Evolutionary conservation across 37 sponge, comb jelly and placozoan genomes (phyloP).

Genomic region (Halichondria panicea): DNA sequence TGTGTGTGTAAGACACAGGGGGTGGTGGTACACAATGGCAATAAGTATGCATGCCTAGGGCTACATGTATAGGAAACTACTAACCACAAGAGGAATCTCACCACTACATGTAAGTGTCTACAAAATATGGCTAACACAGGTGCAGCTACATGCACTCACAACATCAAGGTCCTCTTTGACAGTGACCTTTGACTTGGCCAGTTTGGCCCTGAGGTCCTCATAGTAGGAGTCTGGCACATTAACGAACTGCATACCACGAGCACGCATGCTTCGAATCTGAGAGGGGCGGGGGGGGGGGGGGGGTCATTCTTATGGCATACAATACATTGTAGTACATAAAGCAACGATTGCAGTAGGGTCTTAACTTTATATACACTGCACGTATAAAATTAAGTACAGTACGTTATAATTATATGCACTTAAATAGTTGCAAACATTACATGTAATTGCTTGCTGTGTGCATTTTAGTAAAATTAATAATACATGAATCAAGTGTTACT

Average conservation of each 20-base stretch:
- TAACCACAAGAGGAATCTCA: too few relatives aligned
- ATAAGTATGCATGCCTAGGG: too few relatives aligned
- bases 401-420: neutral
- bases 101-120: too few relatives aligned
- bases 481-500: too few relatives aligned
- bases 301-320: neutral
- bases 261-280: slow-evolving; percentile 81
- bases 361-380: neutral
- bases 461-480: too few relatives aligned
- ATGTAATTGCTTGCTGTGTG: neutral
- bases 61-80: too few relatives aligned
- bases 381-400: neutral
- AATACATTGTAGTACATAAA: neutral
- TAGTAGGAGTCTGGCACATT: slow-evolving; percentile 90
- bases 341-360: neutral
- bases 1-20: too few relatives aligned
- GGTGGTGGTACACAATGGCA: too few relatives aligned
- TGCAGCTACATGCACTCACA: slow-evolving; percentile 43
- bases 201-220: slow-evolving; percentile 73
- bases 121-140: neutral
- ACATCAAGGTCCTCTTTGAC: slow-evolving; percentile 72
- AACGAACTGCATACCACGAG: slow-evolving; percentile 88
- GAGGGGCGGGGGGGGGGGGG: neutral
- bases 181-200: slow-evolving; percentile 77
- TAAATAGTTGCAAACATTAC: neutral